These are phyloP conservation scores for Australoheros scitulus DNA, from an alignment of 2,113 vertebrate species.

Conservation along the genomic window DNA sequence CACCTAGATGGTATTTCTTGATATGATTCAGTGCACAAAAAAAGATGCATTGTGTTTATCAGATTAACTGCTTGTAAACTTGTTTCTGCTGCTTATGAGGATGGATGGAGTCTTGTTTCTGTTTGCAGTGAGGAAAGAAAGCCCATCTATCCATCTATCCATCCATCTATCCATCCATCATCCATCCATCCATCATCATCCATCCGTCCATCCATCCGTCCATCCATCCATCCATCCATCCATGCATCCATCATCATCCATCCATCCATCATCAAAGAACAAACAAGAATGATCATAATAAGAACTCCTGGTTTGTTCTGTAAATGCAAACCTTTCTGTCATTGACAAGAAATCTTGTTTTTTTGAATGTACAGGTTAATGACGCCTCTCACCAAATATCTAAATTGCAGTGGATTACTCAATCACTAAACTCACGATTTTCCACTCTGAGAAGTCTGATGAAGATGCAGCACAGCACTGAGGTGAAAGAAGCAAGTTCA, in stretches of 20 bases:
- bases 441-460: conserved; percentile 34
- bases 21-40: conserved; percentile 62
- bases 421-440: not conserved
- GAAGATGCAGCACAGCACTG: not conserved
- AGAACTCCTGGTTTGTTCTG: not conserved
- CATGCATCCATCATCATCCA: no score
- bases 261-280: not conserved
- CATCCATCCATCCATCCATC: no score
- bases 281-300: not conserved
- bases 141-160: not conserved
- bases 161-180: no score
- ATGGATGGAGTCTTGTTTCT: no score
- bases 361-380: not conserved
- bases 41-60: conserved; percentile 50
- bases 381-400: not conserved
- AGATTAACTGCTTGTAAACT: conserved; percentile 15
- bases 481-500: conserved; percentile 18
- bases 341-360: not conserved
- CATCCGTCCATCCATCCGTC: no score
- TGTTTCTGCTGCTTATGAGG: not conserved
- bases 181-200: no score
- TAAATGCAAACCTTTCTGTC: not conserved
- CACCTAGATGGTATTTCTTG: conserved; percentile 51
- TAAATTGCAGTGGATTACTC: not conserved
- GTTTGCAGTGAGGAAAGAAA: conserved; percentile 38